phyloP scores from a whole-genome alignment of 2,797 vertebrate species.

The Dromococcyx pavoninus region DNA sequence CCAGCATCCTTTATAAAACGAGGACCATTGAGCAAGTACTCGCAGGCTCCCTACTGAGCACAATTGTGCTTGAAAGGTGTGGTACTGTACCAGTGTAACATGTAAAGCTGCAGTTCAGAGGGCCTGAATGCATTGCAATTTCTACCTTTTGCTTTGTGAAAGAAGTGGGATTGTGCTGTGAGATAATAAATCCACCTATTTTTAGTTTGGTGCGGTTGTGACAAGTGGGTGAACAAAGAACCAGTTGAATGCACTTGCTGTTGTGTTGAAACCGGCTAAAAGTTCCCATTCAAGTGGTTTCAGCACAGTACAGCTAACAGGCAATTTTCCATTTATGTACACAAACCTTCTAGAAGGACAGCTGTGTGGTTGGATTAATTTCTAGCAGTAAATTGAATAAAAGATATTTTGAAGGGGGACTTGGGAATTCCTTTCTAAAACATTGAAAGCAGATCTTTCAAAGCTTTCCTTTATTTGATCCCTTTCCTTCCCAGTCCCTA shows the following conservation, averaged over 20 bases:
- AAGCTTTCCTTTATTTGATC: slow-evolving; percentile 19
- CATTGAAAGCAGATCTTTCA: slow-evolving; percentile 39
- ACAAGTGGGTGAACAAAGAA: slow-evolving; percentile 66
- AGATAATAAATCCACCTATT: slow-evolving; percentile 74
- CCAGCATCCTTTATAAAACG: slow-evolving; percentile 60
- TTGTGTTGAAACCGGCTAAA: slow-evolving; percentile 58
- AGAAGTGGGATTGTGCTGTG: slow-evolving; percentile 57
- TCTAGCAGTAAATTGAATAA: slow-evolving; percentile 61
- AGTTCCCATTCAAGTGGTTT: slow-evolving; percentile 66
- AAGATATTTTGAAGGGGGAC: slow-evolving; percentile 49
- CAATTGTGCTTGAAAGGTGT: slow-evolving; percentile 70
- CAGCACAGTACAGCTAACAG: slow-evolving; percentile 51
- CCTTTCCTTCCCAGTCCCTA: neutral
- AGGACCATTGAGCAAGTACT: slow-evolving; percentile 66
- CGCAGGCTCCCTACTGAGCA: slow-evolving; percentile 54
- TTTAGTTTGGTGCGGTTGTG: slow-evolving; percentile 52
- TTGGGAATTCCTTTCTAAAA: slow-evolving; percentile 51
- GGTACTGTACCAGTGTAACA: slow-evolving; percentile 64
- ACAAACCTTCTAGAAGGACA: slow-evolving; percentile 64
- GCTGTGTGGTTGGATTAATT: slow-evolving; percentile 66
- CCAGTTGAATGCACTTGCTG: slow-evolving; percentile 64
- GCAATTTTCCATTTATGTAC: slow-evolving; percentile 68
- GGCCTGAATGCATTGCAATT: slow-evolving; percentile 62
- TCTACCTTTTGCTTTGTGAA: slow-evolving; percentile 66
- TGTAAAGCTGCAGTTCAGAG: slow-evolving; percentile 48